Evolutionary conservation across 2,888 invertebrate species (phyloP).

Genomic region (Andrena bucephala): DNA sequence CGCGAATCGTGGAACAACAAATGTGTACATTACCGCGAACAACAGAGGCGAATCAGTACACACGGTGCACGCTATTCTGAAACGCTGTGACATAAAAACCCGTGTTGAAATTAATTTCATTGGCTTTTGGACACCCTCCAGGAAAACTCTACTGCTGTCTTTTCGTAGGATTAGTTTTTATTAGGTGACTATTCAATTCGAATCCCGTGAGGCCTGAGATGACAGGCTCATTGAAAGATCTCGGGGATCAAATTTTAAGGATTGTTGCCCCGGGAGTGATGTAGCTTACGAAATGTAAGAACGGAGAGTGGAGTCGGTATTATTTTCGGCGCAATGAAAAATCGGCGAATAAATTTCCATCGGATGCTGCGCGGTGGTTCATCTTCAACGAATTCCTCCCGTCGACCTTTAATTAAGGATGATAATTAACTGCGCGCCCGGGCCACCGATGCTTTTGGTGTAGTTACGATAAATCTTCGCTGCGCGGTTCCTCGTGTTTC

Average conservation of each 20-base stretch:
- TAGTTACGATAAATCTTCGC: conserved; percentile 57
- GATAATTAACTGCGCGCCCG: conserved; percentile 46
- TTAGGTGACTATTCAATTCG: neutral
- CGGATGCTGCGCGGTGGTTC: neutral
- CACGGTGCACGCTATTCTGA: no score
- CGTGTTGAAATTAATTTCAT: conserved; percentile 5
- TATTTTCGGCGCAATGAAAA: neutral
- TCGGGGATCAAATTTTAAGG: no score
- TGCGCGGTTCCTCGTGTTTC: conserved; percentile 24
- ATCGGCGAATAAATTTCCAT: conserved; percentile 24
- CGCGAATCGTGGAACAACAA: conserved; percentile 9
- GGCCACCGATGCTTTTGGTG: conserved; percentile 14
- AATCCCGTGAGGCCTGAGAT: neutral
- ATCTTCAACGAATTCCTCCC: conserved; percentile 40
- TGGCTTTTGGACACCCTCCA: neutral
- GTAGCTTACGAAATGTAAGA: neutral
- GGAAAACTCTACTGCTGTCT: neutral
- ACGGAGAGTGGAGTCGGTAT: no score
- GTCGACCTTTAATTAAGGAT: conserved; percentile 59
- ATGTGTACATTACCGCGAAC: conserved; percentile 5
- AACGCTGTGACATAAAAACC: neutral
- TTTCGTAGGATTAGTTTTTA: neutral
- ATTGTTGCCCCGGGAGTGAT: neutral
- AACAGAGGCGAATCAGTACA: neutral
- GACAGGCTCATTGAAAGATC: no score